Conservation (phyloP, 2,113 vertebrate genomes). For the Casuarius casuarius region DNA sequence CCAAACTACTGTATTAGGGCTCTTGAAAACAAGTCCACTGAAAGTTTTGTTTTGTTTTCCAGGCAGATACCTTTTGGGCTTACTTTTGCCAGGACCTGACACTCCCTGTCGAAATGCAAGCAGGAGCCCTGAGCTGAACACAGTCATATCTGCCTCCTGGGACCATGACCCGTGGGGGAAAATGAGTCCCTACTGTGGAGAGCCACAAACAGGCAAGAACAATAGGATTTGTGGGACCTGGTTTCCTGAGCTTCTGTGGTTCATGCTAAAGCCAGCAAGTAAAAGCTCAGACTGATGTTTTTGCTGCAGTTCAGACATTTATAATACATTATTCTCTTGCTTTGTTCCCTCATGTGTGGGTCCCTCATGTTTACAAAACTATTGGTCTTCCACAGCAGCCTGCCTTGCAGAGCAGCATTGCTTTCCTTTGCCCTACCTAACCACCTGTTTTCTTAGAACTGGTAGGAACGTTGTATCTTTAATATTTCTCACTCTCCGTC, state of each 20-base stretch:
- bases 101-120: accelerated
- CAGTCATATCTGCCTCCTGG: too few species aligned
- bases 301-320: not conserved
- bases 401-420: not conserved
- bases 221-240: not conserved
- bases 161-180: not conserved
- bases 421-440: not conserved
- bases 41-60: not conserved
- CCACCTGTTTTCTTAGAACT: not conserved
- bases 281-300: not conserved
- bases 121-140: not conserved
- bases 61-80: not conserved
- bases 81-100: not conserved
- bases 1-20: not conserved
- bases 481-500: not conserved
- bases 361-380: not conserved
- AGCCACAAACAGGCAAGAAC: too few species aligned
- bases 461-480: not conserved
- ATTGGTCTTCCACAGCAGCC: accelerated
- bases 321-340: not conserved
- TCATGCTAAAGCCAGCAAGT: not conserved
- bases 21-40: not conserved
- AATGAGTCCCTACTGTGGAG: accelerated
- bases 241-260: not conserved
- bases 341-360: not conserved